Conservation (phyloP, 2,113 vertebrate genomes). For the Lynx canadensis region DNA sequence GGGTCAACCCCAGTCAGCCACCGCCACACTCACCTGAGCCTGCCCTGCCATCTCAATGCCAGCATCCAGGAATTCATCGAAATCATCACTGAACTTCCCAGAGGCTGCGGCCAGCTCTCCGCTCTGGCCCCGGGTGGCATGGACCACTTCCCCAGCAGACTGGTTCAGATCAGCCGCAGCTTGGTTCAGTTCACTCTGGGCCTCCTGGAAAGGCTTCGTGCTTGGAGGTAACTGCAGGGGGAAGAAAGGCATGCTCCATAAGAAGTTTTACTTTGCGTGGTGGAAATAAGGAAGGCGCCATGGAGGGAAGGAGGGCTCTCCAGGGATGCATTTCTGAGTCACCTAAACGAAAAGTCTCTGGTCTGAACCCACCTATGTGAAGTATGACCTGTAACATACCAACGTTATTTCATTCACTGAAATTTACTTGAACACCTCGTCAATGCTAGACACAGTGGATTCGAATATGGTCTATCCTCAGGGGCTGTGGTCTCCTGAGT, state of each 20-base stretch:
- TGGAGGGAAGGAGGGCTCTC: not conserved
- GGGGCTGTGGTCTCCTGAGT: not conserved
- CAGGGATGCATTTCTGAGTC: not conserved
- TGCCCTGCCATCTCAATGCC: slow-evolving; percentile 99
- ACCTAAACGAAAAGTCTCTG: not conserved
- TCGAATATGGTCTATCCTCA: not conserved
- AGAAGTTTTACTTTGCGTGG: not conserved
- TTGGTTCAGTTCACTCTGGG: slow-evolving; percentile 97
- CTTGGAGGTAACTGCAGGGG: slow-evolving; percentile 92
- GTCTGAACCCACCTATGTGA: not conserved
- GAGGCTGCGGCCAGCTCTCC: slow-evolving; percentile 96
- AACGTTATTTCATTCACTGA: too few relatives aligned
- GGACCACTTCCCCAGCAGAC: slow-evolving; percentile 97
- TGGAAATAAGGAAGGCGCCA: not conserved
- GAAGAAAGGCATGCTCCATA: not conserved
- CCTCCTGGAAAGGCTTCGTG: slow-evolving; percentile 97
- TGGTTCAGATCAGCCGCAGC: slow-evolving; percentile 98
- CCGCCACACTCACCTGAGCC: slow-evolving; percentile 90
- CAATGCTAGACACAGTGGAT: not conserved
- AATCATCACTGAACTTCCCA: slow-evolving; percentile 98
- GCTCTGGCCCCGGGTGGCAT: slow-evolving; percentile 95
- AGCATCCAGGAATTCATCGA: slow-evolving; percentile 98
- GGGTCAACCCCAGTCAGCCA: not conserved
- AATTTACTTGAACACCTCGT: not conserved
- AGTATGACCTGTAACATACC: not conserved